Conservation (phyloP, 2,888 invertebrate genomes). For the Ethmia dodecea region DNA sequence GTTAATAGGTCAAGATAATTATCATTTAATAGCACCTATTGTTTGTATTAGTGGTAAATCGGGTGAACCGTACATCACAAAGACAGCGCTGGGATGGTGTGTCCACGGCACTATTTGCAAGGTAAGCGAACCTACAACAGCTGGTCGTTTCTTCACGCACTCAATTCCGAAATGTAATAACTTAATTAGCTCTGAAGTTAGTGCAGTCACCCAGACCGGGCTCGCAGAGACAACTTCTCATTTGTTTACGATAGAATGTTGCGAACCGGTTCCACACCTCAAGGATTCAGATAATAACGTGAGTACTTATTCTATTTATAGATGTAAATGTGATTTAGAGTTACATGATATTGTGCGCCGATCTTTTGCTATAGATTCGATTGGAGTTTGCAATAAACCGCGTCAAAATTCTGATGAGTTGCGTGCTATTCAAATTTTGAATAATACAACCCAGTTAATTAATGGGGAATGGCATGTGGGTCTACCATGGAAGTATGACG, state of each 20-base stretch:
- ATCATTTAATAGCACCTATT: conserved; percentile 21
- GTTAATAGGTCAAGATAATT: conserved; percentile 29
- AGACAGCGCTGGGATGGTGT: conserved; percentile 21
- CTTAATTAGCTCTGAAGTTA: background rate
- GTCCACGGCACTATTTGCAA: conserved; percentile 15
- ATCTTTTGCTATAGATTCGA: conserved; percentile 10
- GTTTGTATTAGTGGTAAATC: conserved; percentile 15
- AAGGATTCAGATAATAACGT: too few species aligned
- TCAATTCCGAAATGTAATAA: too few species aligned
- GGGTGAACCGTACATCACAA: conserved; percentile 20
- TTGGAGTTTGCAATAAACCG: conserved; percentile 12
- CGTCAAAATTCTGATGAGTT: conserved; percentile 13
- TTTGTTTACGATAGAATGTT: too few species aligned
- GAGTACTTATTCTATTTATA: too few species aligned
- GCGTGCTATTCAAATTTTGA: conserved; percentile 11
- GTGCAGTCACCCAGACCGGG: background rate
- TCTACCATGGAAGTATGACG: conserved; percentile 20
- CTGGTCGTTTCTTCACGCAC: background rate
- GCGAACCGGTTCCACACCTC: too few species aligned
- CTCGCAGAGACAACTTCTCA: background rate
- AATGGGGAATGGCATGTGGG: conserved; percentile 21
- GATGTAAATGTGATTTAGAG: too few species aligned
- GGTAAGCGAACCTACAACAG: conserved; percentile 1
- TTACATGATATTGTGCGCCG: conserved; percentile 7
- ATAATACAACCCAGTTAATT: conserved; percentile 12